A percentile compares a stretch with the other conserved stretches of the same genome.
Evolutionary conservation across 2,888 invertebrate genomes (phyloP).

Genomic region (Cerastoderma edule): DNA sequence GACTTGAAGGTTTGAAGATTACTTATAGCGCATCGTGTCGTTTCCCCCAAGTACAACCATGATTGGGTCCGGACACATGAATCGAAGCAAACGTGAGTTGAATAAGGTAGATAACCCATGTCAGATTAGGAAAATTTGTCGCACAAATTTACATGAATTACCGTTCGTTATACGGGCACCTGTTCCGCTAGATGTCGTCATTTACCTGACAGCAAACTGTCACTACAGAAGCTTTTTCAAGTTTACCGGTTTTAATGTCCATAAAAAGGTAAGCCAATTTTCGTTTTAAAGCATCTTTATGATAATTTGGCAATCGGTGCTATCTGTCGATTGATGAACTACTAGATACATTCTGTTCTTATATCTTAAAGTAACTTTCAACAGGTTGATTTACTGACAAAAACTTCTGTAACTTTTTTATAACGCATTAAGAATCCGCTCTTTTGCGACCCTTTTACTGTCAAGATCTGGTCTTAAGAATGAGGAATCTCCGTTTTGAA

Average conservation of each 20-base stretch:
- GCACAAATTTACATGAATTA: conserved; percentile 29
- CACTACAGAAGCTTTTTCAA: conserved; percentile 65
- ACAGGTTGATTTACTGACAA: conserved; percentile 14
- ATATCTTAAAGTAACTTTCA: background rate
- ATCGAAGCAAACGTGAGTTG: too few species aligned
- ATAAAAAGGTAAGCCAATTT: conserved; percentile 52
- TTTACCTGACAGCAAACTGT: conserved; percentile 61
- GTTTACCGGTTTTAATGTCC: conserved; percentile 51
- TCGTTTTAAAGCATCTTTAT: too few species aligned
- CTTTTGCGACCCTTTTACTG: background rate
- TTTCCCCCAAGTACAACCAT: too few species aligned
- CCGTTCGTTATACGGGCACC: conserved; percentile 45
- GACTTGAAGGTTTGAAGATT: too few species aligned
- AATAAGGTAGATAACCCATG: conserved; percentile 30
- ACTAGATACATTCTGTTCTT: too few species aligned
- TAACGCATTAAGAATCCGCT: background rate
- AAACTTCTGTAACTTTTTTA: conserved; percentile 14
- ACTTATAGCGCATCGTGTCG: too few species aligned
- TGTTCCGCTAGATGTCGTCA: conserved; percentile 53
- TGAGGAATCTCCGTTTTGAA: too few species aligned
- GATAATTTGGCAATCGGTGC: too few species aligned
- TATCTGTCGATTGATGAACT: too few species aligned
- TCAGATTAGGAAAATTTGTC: too few species aligned
- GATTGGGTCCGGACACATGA: too few species aligned
- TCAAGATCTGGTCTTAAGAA: too few species aligned